These are phyloP conservation scores for mouse (Mus musculus) DNA, from an alignment of 2,113 vertebrate genomes.

Conservation along the genomic window GRCm39 chr6:28322001-28322500, in stretches of 20 bases:
- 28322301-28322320: neutral
- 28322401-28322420: slow-evolving; percentile 7
- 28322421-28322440: slow-evolving; percentile 25
- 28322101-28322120: no score
- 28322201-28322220: neutral
- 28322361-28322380: neutral
- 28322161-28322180: neutral
- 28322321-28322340: neutral
- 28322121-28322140: neutral
- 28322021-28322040: neutral
- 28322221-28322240: neutral
- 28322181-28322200: neutral
- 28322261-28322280: neutral
- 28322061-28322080: no score
- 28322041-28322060: neutral
- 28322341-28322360: neutral
- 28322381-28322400: slow-evolving; percentile 26
- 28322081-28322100: no score
- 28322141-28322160: slow-evolving; percentile 42
- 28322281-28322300: neutral
- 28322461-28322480: slow-evolving; percentile 16
- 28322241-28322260: neutral
- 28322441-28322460: neutral
- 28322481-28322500: slow-evolving; percentile 2
- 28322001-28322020: neutral